phyloP scores from a whole-genome alignment of 1,140 invertebrate species.

The Saccostrea glomerata region DNA sequence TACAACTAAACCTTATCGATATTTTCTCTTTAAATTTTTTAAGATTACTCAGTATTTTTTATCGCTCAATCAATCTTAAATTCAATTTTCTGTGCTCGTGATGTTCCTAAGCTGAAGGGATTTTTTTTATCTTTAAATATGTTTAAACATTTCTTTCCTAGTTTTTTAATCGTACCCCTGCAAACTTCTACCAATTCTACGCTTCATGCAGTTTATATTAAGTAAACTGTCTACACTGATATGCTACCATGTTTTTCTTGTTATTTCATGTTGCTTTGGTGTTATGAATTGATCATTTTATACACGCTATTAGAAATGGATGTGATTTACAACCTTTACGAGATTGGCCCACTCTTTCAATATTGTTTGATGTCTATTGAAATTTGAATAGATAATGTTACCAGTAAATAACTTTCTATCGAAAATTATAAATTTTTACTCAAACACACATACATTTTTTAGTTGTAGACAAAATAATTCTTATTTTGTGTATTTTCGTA shows the following conservation, averaged over 20 bases:
- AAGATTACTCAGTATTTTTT: not conserved
- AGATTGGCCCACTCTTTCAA: not conserved
- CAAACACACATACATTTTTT: too few species aligned
- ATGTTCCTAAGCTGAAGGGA: not conserved
- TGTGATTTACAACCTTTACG: not conserved
- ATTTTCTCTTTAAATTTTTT: not conserved
- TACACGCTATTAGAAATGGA: not conserved
- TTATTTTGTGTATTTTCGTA: too few species aligned
- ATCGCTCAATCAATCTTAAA: conserved; percentile 24
- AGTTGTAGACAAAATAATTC: too few species aligned
- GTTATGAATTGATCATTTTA: not conserved
- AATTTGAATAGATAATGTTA: not conserved
- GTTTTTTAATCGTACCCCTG: not conserved
- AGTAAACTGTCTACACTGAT: too few species aligned
- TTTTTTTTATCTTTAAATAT: not conserved
- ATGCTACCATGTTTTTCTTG: too few species aligned
- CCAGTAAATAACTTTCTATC: too few species aligned
- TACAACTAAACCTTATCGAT: too few species aligned
- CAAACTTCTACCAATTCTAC: too few species aligned
- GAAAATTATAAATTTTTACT: too few species aligned
- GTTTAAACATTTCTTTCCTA: not conserved
- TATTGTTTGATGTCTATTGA: not conserved
- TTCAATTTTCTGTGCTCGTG: not conserved
- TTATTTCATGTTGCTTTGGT: too few species aligned
- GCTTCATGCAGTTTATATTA: too few species aligned